Base-by-base conservation (phyloP, 2,113 vertebrate genomes). In the Neoarius graeffei region DNA sequence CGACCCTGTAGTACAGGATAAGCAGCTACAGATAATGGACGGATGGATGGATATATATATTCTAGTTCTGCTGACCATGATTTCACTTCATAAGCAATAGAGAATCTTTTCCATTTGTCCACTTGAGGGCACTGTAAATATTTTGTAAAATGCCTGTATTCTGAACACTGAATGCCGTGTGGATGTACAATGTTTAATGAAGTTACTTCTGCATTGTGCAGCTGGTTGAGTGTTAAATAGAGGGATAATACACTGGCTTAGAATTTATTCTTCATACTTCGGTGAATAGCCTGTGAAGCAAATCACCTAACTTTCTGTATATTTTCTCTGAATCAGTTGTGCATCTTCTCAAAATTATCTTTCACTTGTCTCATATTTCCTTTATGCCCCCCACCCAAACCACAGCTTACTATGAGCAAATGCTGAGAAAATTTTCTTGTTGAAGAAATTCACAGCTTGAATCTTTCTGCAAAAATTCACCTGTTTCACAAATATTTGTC, bases 41-140 rank as follows among this genome's bases (percentile, higher is more conserved):
- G n/a, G n/a, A n/a, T n/a, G n/a, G 35, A 35, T 35, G 35, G 35
- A 35, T 35, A 35, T 35, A 35, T 2, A 35, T 35, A 35, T 35
- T 35, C 35, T 2, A 35, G 69, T 73, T 42, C 67, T 69, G 11
- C 11, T 30, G 15, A 19, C 69, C 66, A 5, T 69, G 27, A 30
- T 69, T n/a, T n/a, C 64, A 67, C 64, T 27, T 69, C 4, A 30
- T 14, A 69, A 15, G 14, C 11, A 30, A 15, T 25, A 7, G 20
- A 76, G 42, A 77, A 57, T 27, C 10, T 5, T 60, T 85, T 25
- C 54, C 5, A 74, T 76, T 42, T 85, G 84, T 59, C 84, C 71
- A 77, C 84, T 50, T 17, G 71, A 77, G 84, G 71, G 84, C 71
- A 77, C 42, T 79, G 23, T 64, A 77, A 27, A 23, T 74, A 27